A percentile compares a stretch with the other conserved stretches of the same genome.
phyloP scores from a whole-genome alignment of 2,888 invertebrate species.

The Melieria omissa region DNA sequence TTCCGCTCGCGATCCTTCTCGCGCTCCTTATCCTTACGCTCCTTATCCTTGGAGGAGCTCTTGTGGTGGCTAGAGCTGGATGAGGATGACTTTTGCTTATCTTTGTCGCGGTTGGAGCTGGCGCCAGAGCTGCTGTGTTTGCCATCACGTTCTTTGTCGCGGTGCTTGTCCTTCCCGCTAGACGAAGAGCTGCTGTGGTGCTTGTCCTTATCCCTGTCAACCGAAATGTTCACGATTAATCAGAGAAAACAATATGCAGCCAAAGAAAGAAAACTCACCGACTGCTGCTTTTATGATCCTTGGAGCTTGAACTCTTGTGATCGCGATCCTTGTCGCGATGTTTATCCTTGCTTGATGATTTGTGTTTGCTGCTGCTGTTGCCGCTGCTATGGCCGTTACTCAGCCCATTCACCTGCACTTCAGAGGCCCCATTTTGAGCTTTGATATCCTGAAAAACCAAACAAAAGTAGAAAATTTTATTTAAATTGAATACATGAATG shows the following conservation, averaged over 20 bases:
- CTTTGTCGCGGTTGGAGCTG: constrained; percentile 58
- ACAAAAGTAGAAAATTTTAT: constrained; percentile 25
- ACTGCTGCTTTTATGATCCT: constrained; percentile 67
- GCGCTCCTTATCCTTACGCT: constrained; percentile 67
- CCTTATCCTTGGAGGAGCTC: constrained; percentile 60
- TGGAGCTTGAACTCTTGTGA: constrained; percentile 67
- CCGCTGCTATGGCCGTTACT: constrained; percentile 78
- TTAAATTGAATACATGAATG: not conserved
- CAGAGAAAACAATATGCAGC: not conserved
- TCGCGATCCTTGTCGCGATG: constrained; percentile 69
- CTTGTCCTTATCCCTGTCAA: constrained; percentile 60
- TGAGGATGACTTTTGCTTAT: constrained; percentile 67
- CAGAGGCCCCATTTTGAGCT: constrained; percentile 58
- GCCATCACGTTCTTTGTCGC: constrained; percentile 63
- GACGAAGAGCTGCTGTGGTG: constrained; percentile 61
- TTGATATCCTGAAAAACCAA: constrained; percentile 52
- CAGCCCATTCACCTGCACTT: constrained; percentile 76
- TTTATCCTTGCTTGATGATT: constrained; percentile 73
- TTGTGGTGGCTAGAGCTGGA: constrained; percentile 55
- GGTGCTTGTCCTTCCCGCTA: constrained; percentile 65
- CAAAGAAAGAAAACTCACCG: constrained; percentile 51
- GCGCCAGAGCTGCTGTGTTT: constrained; percentile 52
- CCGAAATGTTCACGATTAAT: not conserved
- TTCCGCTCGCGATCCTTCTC: constrained; percentile 65
- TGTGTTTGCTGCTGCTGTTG: constrained; percentile 69